phyloP scores from a whole-genome alignment of 2,113 vertebrate species.

The Panurus biarmicus region DNA sequence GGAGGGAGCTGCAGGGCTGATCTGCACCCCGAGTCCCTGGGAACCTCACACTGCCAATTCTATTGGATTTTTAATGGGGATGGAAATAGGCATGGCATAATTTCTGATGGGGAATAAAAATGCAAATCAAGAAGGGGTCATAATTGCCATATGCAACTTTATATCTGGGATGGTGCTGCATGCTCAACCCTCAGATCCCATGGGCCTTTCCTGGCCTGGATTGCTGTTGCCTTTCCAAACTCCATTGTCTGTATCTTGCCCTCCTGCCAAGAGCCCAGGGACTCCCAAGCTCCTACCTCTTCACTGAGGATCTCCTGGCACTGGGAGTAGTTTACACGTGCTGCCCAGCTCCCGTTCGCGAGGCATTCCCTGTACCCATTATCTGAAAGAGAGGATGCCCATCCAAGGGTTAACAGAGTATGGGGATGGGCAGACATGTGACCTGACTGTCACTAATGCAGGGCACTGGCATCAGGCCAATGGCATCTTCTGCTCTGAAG shows the following conservation, averaged over 20 bases:
- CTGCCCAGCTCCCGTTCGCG: slow-evolving; percentile 81
- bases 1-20: background rate
- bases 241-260: background rate
- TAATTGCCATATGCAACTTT: background rate
- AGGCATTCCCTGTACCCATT: slow-evolving; percentile 86
- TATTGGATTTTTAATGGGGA: background rate
- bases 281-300: slow-evolving; percentile 66
- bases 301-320: slow-evolving; percentile 86
- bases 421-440: background rate
- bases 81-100: background rate
- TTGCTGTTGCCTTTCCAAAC: background rate
- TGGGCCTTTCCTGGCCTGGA: background rate
- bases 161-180: background rate
- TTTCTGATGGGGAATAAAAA: background rate
- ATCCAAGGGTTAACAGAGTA: background rate
- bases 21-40: no score
- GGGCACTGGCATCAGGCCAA: background rate
- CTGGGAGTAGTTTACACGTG: slow-evolving; percentile 82
- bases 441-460: background rate
- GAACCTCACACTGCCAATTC: background rate
- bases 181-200: background rate
- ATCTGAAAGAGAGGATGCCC: slow-evolving; percentile 64
- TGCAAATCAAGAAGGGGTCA: background rate
- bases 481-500: background rate
- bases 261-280: background rate